Conservation (phyloP, 2,888 invertebrate species). For the Apocheima hispidaria region DNA sequence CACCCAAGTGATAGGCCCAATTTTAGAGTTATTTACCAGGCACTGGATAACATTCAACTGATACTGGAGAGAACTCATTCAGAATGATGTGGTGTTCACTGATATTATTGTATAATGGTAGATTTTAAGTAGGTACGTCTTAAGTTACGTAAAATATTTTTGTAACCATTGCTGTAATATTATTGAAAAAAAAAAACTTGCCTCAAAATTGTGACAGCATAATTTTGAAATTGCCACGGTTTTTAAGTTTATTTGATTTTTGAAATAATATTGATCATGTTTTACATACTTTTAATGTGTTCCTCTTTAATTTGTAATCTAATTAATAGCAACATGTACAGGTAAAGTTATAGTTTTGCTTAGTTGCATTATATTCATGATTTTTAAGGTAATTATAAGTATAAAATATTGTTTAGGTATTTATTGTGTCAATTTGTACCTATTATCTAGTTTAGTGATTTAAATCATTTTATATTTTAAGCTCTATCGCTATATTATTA, state of each 20-base stretch:
- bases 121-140: conserved; percentile 35
- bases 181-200: conserved; percentile 18
- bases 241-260: not conserved
- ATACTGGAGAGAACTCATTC: conserved; percentile 80
- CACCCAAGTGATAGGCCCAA: conserved; percentile 94
- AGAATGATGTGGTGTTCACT: conserved; percentile 57
- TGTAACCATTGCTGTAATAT: conserved; percentile 35
- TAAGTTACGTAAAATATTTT: conserved; percentile 43
- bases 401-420: conserved; percentile 38
- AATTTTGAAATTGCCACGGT: not conserved
- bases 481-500: not conserved
- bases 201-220: conserved; percentile 10
- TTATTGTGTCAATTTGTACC: conserved; percentile 47
- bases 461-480: conserved; percentile 6
- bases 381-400: conserved; percentile 27
- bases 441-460: conserved; percentile 9
- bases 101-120: conserved; percentile 20
- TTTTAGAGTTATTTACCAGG: conserved; percentile 93
- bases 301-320: conserved; percentile 21
- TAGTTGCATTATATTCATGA: conserved; percentile 20
- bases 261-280: not conserved
- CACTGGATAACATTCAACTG: conserved; percentile 89
- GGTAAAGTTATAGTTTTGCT: conserved; percentile 17
- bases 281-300: conserved; percentile 13
- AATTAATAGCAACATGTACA: conserved; percentile 17